Conservation (phyloP, 2,888 invertebrate genomes). For the Anthophora plumipes region DNA sequence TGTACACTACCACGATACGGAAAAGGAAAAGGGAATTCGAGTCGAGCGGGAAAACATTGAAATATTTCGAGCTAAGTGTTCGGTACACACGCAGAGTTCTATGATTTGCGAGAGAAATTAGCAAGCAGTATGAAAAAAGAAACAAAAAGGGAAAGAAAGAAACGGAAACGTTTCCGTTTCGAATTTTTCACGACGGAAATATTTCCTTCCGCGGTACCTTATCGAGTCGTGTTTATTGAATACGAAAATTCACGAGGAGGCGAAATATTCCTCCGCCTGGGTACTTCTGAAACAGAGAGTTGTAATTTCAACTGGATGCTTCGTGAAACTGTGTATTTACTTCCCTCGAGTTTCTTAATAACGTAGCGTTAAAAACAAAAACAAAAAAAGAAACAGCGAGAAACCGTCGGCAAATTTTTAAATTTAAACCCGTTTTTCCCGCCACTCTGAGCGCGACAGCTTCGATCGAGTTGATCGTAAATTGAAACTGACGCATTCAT, state of each 20-base stretch:
- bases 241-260: background rate
- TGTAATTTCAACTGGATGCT: background rate
- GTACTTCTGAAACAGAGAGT: background rate
- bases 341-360: background rate
- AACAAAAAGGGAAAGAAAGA: background rate
- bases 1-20: too few relatives aligned
- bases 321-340: background rate
- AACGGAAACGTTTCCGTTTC: background rate
- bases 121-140: background rate
- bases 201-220: background rate
- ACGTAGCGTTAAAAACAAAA: background rate
- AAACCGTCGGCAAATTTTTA: background rate
- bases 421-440: background rate
- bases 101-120: conserved; percentile 7
- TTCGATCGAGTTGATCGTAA: background rate
- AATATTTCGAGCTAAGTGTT: conserved; percentile 5
- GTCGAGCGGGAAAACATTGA: background rate
- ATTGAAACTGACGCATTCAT: conserved; percentile 3
- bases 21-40: background rate
- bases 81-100: background rate
- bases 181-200: background rate
- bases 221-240: background rate
- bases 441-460: background rate
- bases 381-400: too few relatives aligned
- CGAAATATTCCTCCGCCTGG: background rate